Evolutionary conservation across 2,113 vertebrate species (phyloP), one percentile per base, ranked within the genome.

Genomic region (Hippocampus zosterae): DNA sequence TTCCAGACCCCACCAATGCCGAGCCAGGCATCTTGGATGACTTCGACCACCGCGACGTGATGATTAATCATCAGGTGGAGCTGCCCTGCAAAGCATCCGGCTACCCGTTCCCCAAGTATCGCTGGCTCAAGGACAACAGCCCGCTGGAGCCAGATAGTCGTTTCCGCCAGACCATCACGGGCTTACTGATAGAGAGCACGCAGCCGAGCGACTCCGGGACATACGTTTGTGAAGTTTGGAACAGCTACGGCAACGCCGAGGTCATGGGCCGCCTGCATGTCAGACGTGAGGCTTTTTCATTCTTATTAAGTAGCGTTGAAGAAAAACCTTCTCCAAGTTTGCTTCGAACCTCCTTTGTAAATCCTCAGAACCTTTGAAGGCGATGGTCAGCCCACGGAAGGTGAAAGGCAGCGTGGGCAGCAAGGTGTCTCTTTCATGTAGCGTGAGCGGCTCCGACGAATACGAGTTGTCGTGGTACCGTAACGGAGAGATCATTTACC

Each of bases 201-300:
- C 93, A 94, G 74, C 94, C 96, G 65, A 93, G 92, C 0, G 97
- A 99, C 86, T 92, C 93, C 0, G 97, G 97, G 79, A 97, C 88
- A 67, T 99, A 99, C 0, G 94, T 96, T 33, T 99, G 97, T 18
- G 97, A 99, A 87, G 96, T 99, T 82, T 99, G 96, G 94, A 99
- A 99, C 93, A 95, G 92, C 87, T 98, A 98, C 8, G 97, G 97
- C 67, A 98, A 94, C 9, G 95, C 97, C 0, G 96, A 97, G 88
- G 93, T 98, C 81, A 90, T 98, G 83, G 97, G 97, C 21, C 92
- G 78, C 18, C 92, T 99, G 46, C 87, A 95, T 71, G 94, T 99
- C 70, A 98, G 95, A 93, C 96, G 97, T 99, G 92, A 96, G 96
- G 95, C 18, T 52, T 23, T 67, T 50, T 23, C 59, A 8, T 15